These are phyloP conservation scores for Pantherophis guttatus DNA, from an alignment of 2,113 vertebrate genomes.

Conservation along the genomic window DNA sequence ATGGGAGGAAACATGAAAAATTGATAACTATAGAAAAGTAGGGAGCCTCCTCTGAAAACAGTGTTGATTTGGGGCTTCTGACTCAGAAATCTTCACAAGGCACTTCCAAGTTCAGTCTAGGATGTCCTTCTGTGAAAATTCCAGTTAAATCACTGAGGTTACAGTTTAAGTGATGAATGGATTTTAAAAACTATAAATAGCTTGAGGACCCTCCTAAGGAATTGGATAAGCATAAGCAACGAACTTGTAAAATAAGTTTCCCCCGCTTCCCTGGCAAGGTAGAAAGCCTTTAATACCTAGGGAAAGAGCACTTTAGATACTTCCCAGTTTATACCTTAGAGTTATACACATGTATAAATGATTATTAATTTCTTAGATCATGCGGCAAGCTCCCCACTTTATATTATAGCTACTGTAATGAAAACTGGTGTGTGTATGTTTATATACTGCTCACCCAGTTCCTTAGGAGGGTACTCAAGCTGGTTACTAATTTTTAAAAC, in stretches of 20 bases:
- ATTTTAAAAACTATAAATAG: not conserved
- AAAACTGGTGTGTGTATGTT: not conserved
- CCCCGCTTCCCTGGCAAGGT: not conserved
- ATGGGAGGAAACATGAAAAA: not conserved
- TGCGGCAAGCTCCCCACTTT: not conserved
- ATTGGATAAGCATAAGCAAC: not conserved
- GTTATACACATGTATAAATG: not conserved
- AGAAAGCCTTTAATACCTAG: not conserved
- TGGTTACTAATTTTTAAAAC: no score
- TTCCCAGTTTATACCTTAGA: not conserved
- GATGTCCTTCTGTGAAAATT: not conserved
- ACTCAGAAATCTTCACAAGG: not conserved
- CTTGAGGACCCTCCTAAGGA: not conserved
- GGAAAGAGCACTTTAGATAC: not conserved
- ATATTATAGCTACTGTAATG: not conserved
- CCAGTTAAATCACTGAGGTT: no score
- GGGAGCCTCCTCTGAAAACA: not conserved
- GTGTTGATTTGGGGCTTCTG: not conserved
- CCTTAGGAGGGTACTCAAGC: no score
- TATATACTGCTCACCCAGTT: no score
- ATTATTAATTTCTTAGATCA: not conserved
- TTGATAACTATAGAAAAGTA: not conserved
- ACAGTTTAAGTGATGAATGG: not conserved
- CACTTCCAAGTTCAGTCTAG: not conserved
- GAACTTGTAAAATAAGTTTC: not conserved